Base-by-base conservation (phyloP, 2,113 vertebrate species). In the Pogonocichla stellata region DNA sequence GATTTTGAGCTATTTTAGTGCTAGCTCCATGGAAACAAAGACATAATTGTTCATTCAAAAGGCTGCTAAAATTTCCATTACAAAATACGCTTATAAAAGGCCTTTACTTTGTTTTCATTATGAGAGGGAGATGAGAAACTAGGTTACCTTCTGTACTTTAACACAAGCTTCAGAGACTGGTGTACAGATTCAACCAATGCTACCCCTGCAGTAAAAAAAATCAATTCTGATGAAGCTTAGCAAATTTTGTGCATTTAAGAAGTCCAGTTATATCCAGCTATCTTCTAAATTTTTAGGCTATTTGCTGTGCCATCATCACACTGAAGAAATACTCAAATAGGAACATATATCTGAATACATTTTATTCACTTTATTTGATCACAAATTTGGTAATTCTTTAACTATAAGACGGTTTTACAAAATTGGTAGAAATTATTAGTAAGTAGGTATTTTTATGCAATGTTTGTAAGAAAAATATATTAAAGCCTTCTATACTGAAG, bases 11-110 rank as follows among this genome's bases (percentile, higher is more conserved):
- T 92, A 93, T 95, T 96, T 92, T 74, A 1, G 5, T 56, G 56
- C 56, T 67, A 96, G 92, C 85, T 94, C 96, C 95, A 96, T 95
- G 92, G 96, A 96, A 96, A 96, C 95, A 96, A 96, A 93, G 92
- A 67, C 90, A 92, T 85, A 95, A 94, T 79, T 90, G 70, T 90
- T 96, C 79, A 90, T 65, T 95, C 79, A 94, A 92, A 93, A 83
- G 58, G 74, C 88, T 77, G 74, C 54, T 93, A 90, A 95, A 96
- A 93, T 95, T 94, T 96, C 92, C 93, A 95, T 96, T 93, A 95
- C 93, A 94, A 96, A 95, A 96, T 86, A 93, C 0, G 0, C 36
- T 94, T 86, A 90, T 48, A 92, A 95, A 95, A 95, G 73, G 70
- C 66, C 71, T 92, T 87, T 64, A 82, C 36, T 96, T 93, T 34